Percentiles rank a stretch among this genome's conserved stretches.
Conservation (phyloP, 2,797 vertebrate species). For the Luscinia luscinia region DNA sequence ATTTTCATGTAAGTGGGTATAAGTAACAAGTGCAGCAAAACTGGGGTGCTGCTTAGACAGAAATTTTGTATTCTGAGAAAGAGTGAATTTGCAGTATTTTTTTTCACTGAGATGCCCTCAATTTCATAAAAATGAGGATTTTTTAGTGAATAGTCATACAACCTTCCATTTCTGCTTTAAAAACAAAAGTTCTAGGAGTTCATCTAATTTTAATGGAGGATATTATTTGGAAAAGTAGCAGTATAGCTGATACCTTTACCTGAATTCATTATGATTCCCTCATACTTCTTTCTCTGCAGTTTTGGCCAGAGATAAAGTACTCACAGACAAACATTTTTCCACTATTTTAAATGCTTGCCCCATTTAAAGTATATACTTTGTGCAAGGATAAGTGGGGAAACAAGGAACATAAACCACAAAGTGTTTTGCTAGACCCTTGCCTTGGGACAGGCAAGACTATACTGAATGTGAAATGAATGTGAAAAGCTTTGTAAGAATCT, state of each 20-base stretch:
- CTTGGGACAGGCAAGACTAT: not conserved
- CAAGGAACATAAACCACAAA: not conserved
- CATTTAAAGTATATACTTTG: not conserved
- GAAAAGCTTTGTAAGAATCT: not conserved
- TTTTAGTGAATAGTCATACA: not conserved
- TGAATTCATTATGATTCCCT: not conserved
- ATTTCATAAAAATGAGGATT: accelerated
- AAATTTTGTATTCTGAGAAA: not conserved
- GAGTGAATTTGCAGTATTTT: not conserved
- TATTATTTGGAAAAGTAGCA: not conserved
- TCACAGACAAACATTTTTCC: not conserved
- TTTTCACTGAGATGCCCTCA: not conserved
- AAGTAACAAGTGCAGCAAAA: not conserved
- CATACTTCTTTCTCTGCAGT: not conserved
- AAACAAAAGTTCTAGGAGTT: not conserved
- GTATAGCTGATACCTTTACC: not conserved
- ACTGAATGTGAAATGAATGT: not conserved
- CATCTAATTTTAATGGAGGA: not conserved
- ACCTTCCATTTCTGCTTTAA: not conserved
- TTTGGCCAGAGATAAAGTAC: not conserved
- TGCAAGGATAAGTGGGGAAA: not conserved
- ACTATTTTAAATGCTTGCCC: not conserved
- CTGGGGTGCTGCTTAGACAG: not conserved
- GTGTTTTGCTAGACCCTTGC: not conserved
- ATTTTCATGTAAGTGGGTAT: not conserved